These are phyloP conservation scores for Narcine bancroftii DNA, from an alignment of 2,113 vertebrate species.

Conservation along the genomic window DNA sequence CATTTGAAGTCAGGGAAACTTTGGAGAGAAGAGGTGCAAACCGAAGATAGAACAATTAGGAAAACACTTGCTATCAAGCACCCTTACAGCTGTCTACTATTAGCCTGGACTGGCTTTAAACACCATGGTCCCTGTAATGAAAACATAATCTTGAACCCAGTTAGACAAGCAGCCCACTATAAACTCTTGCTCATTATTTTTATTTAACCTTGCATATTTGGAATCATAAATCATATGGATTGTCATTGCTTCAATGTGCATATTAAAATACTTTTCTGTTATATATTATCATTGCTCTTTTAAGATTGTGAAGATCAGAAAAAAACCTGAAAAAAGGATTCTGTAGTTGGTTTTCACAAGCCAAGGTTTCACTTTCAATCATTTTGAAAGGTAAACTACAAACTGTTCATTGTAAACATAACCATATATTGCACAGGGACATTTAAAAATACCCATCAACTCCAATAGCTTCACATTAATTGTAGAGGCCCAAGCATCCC, in stretches of 20 bases:
- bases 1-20: neutral
- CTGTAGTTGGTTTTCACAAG: neutral
- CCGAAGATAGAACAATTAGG: neutral
- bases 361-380: neutral
- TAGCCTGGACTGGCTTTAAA: neutral
- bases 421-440: too few species aligned
- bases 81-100: constrained; percentile 23
- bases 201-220: neutral
- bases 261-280: neutral
- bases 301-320: neutral
- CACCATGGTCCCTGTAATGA: neutral
- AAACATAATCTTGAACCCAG: constrained; percentile 9
- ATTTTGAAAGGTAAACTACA: neutral
- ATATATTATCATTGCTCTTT: constrained; percentile 8
- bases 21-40: constrained; percentile 17
- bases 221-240: neutral
- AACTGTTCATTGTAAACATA: neutral
- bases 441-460: neutral
- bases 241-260: neutral
- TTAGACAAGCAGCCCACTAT: neutral
- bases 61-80: neutral
- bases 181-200: neutral
- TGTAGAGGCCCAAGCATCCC: neutral
- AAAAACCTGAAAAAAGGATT: neutral
- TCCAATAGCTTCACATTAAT: neutral